These are phyloP conservation scores for Solea solea DNA, from an alignment of 2,113 vertebrate species.

Conservation along the genomic window DNA sequence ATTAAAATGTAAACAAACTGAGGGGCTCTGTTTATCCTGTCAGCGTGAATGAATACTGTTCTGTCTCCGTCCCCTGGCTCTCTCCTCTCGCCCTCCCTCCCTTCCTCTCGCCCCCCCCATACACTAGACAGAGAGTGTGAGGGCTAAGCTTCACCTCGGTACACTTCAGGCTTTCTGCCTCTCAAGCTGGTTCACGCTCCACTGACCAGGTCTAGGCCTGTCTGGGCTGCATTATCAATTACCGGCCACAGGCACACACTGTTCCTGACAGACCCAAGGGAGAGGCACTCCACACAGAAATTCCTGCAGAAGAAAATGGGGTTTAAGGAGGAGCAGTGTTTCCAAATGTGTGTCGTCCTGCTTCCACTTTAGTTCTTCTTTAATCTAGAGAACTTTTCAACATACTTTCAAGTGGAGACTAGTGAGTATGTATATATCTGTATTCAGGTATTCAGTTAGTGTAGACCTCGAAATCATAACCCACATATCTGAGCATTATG, in stretches of 20 bases:
- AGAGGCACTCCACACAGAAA: conserved; percentile 61
- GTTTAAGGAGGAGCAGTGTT: conserved; percentile 29
- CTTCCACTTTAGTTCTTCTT: conserved; percentile 8
- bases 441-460: not conserved
- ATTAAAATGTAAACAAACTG: conserved; percentile 51
- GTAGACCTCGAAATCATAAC: not conserved
- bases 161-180: conserved; percentile 72
- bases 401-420: conserved; percentile 1
- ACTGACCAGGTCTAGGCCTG: conserved; percentile 69
- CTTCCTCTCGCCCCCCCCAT: conserved; percentile 27
- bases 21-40: conserved; percentile 45
- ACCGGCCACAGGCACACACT: conserved; percentile 74
- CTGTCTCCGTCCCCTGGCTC: conserved; percentile 42
- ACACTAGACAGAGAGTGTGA: conserved; percentile 53
- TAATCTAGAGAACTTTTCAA: not conserved
- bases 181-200: conserved; percentile 75
- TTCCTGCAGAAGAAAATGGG: conserved; percentile 50
- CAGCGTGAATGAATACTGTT: conserved; percentile 43
- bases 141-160: conserved; percentile 67
- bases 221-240: conserved; percentile 80
- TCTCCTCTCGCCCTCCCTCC: conserved; percentile 42
- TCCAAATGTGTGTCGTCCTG: conserved; percentile 23
- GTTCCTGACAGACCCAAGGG: conserved; percentile 73
- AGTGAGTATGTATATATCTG: not conserved
- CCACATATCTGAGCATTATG: not conserved